These are phyloP conservation scores for Alcis repandata DNA, from an alignment of 2,888 invertebrate genomes.

Conservation along the genomic window DNA sequence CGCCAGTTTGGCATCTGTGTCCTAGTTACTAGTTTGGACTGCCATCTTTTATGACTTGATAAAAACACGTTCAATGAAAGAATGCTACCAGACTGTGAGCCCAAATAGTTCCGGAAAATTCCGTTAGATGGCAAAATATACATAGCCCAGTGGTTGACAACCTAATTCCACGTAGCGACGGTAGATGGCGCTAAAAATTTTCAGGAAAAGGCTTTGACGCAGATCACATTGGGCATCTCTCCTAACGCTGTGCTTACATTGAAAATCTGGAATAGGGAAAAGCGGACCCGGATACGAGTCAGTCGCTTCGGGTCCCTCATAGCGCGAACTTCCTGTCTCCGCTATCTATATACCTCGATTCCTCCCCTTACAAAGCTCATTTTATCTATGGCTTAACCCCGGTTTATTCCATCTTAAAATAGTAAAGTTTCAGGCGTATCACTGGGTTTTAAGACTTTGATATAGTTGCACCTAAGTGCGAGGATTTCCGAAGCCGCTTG, in stretches of 20 bases:
- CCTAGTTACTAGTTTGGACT: no score
- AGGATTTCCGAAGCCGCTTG: conserved; percentile 65
- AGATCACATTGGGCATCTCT: conserved; percentile 47
- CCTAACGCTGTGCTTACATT: conserved; percentile 52
- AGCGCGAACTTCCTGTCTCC: conserved; percentile 65
- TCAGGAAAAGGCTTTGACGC: conserved; percentile 36
- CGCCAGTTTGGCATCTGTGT: no score
- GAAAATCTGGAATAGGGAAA: conserved; percentile 73
- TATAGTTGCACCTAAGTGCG: conserved; percentile 53
- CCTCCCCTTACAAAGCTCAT: conserved; percentile 25
- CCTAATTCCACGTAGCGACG: neutral
- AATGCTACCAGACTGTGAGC: neutral
- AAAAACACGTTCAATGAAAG: neutral
- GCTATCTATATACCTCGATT: conserved; percentile 22
- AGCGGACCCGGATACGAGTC: conserved; percentile 75
- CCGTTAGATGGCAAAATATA: conserved; percentile 13
- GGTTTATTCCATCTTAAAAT: conserved; percentile 39
- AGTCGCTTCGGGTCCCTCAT: conserved; percentile 78
- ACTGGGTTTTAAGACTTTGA: conserved; percentile 36
- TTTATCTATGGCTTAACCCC: conserved; percentile 38
- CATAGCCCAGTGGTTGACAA: neutral
- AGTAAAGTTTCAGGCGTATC: conserved; percentile 48
- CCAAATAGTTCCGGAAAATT: conserved; percentile 18
- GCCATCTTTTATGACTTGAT: neutral
- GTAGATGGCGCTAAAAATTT: conserved; percentile 48